phyloP scores from a whole-genome alignment of 2,797 vertebrate genomes.

The Neosilurus mollespiculum region DNA sequence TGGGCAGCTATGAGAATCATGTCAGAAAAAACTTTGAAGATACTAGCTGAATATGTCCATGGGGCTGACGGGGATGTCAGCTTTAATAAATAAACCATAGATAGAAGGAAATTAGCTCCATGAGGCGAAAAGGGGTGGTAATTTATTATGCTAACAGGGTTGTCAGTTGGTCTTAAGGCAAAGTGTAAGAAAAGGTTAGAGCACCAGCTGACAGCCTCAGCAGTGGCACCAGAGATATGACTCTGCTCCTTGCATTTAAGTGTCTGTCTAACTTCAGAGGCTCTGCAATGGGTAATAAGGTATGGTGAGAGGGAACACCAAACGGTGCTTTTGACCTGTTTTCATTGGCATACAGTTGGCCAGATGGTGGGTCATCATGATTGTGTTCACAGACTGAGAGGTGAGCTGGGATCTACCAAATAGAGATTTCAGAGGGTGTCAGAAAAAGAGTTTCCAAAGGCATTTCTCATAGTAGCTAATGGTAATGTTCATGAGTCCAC shows the following conservation, averaged over 20 bases:
- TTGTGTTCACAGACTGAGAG: too few relatives aligned
- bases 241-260: neutral
- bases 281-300: neutral
- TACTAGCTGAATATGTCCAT: neutral
- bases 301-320: too few relatives aligned
- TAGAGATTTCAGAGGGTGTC: too few relatives aligned
- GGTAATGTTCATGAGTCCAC: too few relatives aligned
- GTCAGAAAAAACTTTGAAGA: neutral
- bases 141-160: neutral
- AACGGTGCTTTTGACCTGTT: neutral
- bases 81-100: neutral
- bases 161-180: neutral
- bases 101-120: neutral
- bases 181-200: neutral
- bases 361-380: neutral
- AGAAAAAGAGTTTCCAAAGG: too few relatives aligned
- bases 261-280: neutral
- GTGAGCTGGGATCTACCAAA: too few relatives aligned
- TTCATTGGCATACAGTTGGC: neutral
- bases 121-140: neutral
- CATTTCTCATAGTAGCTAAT: too few relatives aligned
- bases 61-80: neutral
- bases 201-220: neutral
- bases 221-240: neutral
- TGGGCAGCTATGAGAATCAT: neutral